Evolutionary conservation across 2,888 invertebrate species (phyloP), one percentile per base, ranked within the genome.

Genomic region (Latrodectus hesperus): DNA sequence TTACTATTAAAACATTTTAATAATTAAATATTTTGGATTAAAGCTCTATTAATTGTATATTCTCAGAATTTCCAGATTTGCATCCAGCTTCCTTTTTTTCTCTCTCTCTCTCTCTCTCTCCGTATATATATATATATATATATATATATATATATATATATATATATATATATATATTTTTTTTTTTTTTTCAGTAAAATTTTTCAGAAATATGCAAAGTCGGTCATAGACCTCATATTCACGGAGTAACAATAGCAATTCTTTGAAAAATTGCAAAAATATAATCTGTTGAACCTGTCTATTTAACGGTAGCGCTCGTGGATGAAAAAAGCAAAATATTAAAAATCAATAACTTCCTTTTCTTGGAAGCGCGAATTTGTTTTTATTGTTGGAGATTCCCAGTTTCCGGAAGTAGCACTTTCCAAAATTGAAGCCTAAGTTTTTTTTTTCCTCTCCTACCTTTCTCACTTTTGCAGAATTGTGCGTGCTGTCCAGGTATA

Each of bases 361-460:
- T 51, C n/a, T 10, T 17, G 10, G 53, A 80, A 74, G 53, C 51
- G 17, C 9, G n/a, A 17, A 14, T 51, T 64, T 60, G 49, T 78
- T 78, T 68, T 80, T 81, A 81, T 38, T 65, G 49, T 75, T 67
- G 12, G 68, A 68, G 60, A 52, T 22, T 82, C 64, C 67, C 73
- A 82, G 68, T 55, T 65, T 64, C 49, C 74, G 53, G 22, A 60
- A 14, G 51, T 65, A 49, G 84, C 84, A 84, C 84, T 84, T 78
- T 72, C 72, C 53, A 9, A 84, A 78, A 84, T 84, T 84, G 84
- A 84, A 51, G 77, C 55, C 67, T 53, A 49, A 22, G 65, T 26
- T 74, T 22, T 22, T 75, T 65, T 82, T 70, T 82, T 49, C 38
- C 16, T 55, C 16, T 68, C 76, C 49, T 76, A 49, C 68, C 52